A percentile compares a stretch with the other conserved stretches of the same genome.
These are phyloP conservation scores for Fulica atra DNA, from an alignment of 2,113 vertebrate species.

Conservation along the genomic window DNA sequence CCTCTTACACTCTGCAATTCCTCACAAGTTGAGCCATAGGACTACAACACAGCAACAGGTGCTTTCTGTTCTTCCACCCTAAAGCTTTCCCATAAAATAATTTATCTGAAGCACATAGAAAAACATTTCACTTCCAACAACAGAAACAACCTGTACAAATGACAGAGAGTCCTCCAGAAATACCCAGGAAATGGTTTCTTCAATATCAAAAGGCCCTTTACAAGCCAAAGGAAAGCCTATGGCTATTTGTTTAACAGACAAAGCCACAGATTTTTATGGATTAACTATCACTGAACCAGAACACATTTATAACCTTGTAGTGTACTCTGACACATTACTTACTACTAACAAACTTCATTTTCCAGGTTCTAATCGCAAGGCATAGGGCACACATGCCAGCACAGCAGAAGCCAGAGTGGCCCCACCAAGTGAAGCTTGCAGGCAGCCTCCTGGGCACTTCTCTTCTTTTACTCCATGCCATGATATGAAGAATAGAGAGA, in stretches of 20 bases:
- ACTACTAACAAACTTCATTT: not conserved
- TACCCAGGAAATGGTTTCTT: not conserved
- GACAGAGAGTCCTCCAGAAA: not conserved
- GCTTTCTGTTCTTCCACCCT: not conserved
- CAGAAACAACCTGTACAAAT: not conserved
- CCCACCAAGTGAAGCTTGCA: accelerated
- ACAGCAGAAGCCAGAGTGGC: not conserved
- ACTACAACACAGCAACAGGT: not conserved
- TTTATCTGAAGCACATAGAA: not conserved
- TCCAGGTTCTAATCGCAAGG: not conserved
- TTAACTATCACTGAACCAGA: not conserved
- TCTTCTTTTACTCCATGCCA: not conserved
- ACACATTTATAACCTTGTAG: not conserved
- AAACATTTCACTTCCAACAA: not conserved
- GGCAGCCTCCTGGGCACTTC: not conserved
- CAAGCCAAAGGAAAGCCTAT: not conserved
- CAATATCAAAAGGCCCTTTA: not conserved
- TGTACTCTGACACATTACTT: not conserved
- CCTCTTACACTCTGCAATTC: not conserved
- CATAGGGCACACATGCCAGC: not conserved
- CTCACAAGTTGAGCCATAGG: not conserved
- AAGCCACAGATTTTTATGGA: not conserved
- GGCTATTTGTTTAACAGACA: not conserved
- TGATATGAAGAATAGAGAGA: not conserved
- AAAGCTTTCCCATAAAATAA: not conserved